Base-by-base conservation (phyloP, 64 coral and sea anemone genomes). In the Montipora sp. region DNA sequence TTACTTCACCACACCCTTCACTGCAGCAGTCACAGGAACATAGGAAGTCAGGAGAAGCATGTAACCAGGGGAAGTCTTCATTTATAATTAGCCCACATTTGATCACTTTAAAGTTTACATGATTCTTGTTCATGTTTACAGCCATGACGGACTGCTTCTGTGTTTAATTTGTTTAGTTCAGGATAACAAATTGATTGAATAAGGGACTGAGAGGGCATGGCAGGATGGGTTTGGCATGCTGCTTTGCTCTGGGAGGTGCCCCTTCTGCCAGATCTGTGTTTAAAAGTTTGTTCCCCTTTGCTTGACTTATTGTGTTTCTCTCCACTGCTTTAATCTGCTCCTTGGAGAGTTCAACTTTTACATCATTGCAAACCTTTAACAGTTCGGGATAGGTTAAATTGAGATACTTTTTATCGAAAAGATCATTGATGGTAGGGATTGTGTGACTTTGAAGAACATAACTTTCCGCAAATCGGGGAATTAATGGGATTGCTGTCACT, bases 1-100 rank as follows among this genome's bases (percentile, higher is more conserved):
- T 93, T 19, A 96, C 75, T 72, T 96, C 94, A 48, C 94, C 94
- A 92, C 90, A 96, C 0, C 90, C 91, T 71, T 71, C 75, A 59
- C 87, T 74, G 59, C 75, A 89, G 63, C 74, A 89, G 43, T 4
- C 53, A 11, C 53, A 0, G 6, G 53, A 57, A 57, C 53, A 57
- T 3, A 57, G 53, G 53, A 57, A 57, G 76, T 89, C 87, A 79
- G 87, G 75, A 58, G 87, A 77, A 13, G 87, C 87, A 79, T 89
- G 87, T 57, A 89, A 59, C 87, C 75, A 89, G 49, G 87, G 87
- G 51, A 60, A 69, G 7, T 89, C 87, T 78, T 79, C 77, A 49
- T 89, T 69, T 8, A 89, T 69, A 51, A 89, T 78, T 3, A 57
- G 11, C 11, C 53, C 53, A 57, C 53, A 57, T 57, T 57, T 57